Conservation (phyloP, 2,797 vertebrate genomes). For the Chrysocyon brachyurus region DNA sequence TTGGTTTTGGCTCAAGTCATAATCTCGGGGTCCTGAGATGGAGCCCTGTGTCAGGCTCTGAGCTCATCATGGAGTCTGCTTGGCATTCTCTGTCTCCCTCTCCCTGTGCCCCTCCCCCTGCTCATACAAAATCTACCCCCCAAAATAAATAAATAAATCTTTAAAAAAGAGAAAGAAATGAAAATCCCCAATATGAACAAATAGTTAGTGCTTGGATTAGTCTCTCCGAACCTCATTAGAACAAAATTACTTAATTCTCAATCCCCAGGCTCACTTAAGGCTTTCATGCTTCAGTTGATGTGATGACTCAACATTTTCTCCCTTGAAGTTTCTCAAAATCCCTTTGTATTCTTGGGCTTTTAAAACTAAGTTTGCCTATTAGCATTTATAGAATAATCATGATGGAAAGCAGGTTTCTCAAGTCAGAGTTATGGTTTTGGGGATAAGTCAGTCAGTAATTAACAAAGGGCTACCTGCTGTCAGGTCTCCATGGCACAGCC, state of each 20-base stretch:
- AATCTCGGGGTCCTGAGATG: no score
- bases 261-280: background rate
- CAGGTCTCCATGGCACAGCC: background rate
- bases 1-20: no score
- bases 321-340: constrained; percentile 11
- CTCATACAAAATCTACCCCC: no score
- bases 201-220: background rate
- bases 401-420: constrained; percentile 32
- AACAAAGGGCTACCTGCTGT: background rate
- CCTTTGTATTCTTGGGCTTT: background rate
- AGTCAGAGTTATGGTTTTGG: background rate
- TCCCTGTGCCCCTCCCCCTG: no score
- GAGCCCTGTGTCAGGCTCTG: no score
- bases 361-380: background rate
- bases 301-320: constrained; percentile 37
- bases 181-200: background rate
- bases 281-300: background rate
- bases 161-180: background rate
- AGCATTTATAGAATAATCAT: background rate
- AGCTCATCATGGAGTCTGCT: no score
- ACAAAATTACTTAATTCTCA: background rate
- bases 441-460: background rate
- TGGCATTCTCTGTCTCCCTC: no score
- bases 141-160: no score
- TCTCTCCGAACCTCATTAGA: background rate